Evolutionary conservation across 2,888 invertebrate genomes (phyloP).

Genomic region (Catocala sponsa): DNA sequence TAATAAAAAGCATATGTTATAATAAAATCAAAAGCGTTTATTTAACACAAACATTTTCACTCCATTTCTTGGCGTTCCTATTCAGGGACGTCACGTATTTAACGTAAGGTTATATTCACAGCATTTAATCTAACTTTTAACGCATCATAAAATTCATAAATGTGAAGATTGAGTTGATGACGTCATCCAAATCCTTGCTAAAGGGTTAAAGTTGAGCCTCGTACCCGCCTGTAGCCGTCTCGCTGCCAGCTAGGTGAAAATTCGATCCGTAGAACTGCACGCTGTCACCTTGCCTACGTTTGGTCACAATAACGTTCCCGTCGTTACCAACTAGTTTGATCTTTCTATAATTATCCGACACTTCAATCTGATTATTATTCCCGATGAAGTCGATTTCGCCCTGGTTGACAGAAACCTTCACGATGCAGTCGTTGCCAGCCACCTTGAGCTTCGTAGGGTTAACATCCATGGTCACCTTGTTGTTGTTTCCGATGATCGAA

Average conservation of each 20-base stretch:
- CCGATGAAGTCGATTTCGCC: constrained; percentile 83
- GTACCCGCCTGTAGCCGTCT: too few relatives aligned
- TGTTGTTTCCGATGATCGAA: constrained; percentile 82
- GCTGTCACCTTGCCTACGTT: constrained; percentile 73
- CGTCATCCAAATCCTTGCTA: constrained; percentile 81
- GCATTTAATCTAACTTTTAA: constrained; percentile 59
- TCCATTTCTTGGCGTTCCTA: constrained; percentile 4
- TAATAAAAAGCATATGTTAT: too few relatives aligned
- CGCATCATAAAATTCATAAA: constrained; percentile 86
- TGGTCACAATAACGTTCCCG: constrained; percentile 70
- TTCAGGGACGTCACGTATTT: constrained; percentile 10
- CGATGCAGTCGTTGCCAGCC: constrained; percentile 79
- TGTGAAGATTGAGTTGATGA: too few relatives aligned
- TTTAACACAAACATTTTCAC: constrained; percentile 15
- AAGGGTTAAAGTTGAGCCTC: constrained; percentile 70
- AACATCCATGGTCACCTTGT: constrained; percentile 82
- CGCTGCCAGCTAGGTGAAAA: constrained; percentile 74
- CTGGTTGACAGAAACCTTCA: constrained; percentile 72
- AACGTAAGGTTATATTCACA: constrained; percentile 49
- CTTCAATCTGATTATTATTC: constrained; percentile 78
- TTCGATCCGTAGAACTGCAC: constrained; percentile 73
- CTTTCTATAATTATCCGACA: constrained; percentile 73
- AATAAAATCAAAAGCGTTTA: constrained; percentile 9
- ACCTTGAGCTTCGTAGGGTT: constrained; percentile 76
- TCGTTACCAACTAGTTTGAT: constrained; percentile 79